Evolutionary conservation across 2,113 vertebrate species (phyloP).

Genomic region (Hylia prasina): DNA sequence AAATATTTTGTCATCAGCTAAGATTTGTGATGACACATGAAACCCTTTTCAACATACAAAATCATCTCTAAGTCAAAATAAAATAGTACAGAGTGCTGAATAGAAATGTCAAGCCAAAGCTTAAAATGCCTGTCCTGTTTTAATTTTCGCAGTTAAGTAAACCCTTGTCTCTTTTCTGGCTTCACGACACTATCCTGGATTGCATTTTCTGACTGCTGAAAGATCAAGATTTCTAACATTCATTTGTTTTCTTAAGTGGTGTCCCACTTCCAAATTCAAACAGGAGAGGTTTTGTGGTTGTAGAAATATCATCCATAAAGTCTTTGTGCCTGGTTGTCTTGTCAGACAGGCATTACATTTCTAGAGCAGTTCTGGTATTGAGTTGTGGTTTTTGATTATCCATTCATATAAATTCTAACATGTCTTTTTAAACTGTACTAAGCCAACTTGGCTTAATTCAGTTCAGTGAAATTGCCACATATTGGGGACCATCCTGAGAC

Average conservation of each 20-base stretch:
- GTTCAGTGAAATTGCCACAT: neutral
- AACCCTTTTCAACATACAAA: neutral
- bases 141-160: neutral
- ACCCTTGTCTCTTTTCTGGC: neutral
- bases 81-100: neutral
- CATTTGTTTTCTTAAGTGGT: neutral
- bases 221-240: neutral
- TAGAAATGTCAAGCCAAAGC: neutral
- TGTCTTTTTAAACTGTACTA: neutral
- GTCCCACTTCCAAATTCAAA: neutral
- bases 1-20: neutral
- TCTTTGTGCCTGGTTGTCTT: neutral
- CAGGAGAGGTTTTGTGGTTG: neutral
- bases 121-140: neutral
- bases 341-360: neutral
- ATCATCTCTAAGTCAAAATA: neutral
- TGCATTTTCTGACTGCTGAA: neutral
- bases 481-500: neutral
- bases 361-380: neutral
- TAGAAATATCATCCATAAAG: neutral
- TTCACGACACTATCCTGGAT: neutral
- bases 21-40: neutral
- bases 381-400: neutral
- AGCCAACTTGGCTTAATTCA: neutral
- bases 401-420: neutral